Evolutionary conservation across 2,888 invertebrate genomes (phyloP), one percentile per base, ranked within the genome.

Genomic region (Sphecodes monilicornis): DNA sequence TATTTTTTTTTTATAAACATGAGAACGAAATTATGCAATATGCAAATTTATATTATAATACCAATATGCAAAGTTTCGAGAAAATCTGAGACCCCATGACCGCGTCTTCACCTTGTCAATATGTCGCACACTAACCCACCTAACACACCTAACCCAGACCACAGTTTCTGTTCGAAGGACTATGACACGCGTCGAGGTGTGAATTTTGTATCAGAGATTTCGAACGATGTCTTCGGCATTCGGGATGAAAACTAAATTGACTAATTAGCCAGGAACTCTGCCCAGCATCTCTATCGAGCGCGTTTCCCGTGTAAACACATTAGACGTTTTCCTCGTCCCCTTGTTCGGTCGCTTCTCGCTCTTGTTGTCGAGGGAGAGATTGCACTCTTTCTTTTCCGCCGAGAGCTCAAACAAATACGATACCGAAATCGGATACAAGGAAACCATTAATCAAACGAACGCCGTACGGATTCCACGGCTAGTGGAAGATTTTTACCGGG

Each of bases 351-450:
- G 32, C 36, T 18, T 16, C 66, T 26, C 66, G 16, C n/a, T 74
- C 39, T 5, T 75, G n/a, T n/a, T 68, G 73, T 66, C 77, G 60
- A 64, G 68, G 32, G 22, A 41, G 18, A 39, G 46, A 18, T 18
- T 18, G 18, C n/a, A n/a, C 60, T 73, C 39, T 6, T 76, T 78
- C 46, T 29, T 70, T n/a, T 73, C 73, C 41, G 26, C 54, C 29
- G 54, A 71, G 78, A 22, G 29, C 75, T 75, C 80, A 80, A 84
- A 71, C 84, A 91, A 88, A 90, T 84, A 88, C 80, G 91, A 91
- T 92, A 92, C 89, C 91, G 92, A 89, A 91, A 92, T 91, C 90
- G 91, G 89, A 93, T 92, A 92, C 90, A 91, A 90, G 91, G 90
- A 92, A 92, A 90, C 89, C 88, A 91, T 93, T 90, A 91, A 90